Evolutionary conservation across 1,140 invertebrate species (phyloP), one percentile per base, ranked within the genome.

Genomic region (Onthophagus taurus): DNA sequence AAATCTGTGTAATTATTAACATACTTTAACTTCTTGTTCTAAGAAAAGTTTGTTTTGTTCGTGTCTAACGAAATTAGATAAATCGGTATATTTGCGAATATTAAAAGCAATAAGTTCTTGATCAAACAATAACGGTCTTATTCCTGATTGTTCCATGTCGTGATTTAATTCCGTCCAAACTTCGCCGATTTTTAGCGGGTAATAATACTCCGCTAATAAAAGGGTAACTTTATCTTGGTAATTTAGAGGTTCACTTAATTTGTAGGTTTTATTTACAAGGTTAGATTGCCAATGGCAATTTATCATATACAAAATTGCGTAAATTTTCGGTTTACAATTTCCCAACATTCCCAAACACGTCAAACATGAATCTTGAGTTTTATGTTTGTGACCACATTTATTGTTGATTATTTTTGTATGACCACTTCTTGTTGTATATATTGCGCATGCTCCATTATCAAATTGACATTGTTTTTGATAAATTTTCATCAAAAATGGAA

Each of bases 291-390:
- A n/a, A 41, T 39, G 42, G 7, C 30, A 36, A 20, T 50, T 44
- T 17, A 58, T 14, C 5, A 58, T 29, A 19, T 55, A 44, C n/a
- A 60, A 42, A 14, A 60, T n/a, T 2, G 54, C 53, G 35, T 58
- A 60, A n/a, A 60, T 48, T 47, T 60, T 60, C 11, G 58, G 52
- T 43, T 55, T 50, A 29, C 48, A 51, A 42, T 54, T 60, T 6
- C 48, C 47, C 7, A 54, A 45, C 41, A 60, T 29, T 39, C 57
- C 58, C 8, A 45, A 21, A n/a, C n/a, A n/a, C n/a, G n/a, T n/a
- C n/a, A n/a, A n/a, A n/a, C n/a, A n/a, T n/a, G n/a, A n/a, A n/a
- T n/a, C n/a, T n/a, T n/a, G n/a, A n/a, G n/a, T n/a, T n/a, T n/a
- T n/a, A n/a, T n/a, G n/a, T n/a, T n/a, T n/a, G n/a, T n/a, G n/a